phyloP scores from a whole-genome alignment of 2,888 invertebrate species.

The Hypselothyrea guttata region DNA sequence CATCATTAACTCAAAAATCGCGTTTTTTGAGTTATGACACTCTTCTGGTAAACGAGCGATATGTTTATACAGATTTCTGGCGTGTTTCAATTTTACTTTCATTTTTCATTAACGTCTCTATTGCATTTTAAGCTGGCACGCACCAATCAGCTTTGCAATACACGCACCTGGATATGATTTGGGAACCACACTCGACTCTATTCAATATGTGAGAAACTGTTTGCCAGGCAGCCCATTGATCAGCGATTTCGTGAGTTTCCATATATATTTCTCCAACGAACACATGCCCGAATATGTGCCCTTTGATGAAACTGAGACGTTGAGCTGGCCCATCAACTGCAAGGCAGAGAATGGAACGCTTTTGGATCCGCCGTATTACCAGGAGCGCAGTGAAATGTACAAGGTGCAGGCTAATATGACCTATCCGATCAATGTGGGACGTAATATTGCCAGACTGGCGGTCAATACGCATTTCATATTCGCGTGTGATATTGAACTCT shows the following conservation, averaged over 20 bases:
- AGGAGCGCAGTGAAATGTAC: conserved; percentile 84
- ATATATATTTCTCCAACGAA: conserved; percentile 85
- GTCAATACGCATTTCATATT: conserved; percentile 91
- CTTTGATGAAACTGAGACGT: conserved; percentile 51
- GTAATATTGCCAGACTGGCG: conserved; percentile 91
- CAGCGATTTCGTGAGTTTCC: conserved; percentile 85
- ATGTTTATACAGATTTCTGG: too few relatives aligned
- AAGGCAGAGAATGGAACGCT: conserved; percentile 10
- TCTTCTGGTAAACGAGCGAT: too few relatives aligned
- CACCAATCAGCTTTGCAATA: conserved; percentile 86
- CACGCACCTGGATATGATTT: conserved; percentile 86
- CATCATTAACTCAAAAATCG: too few relatives aligned
- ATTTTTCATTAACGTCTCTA: not conserved
- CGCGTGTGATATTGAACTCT: conserved; percentile 93
- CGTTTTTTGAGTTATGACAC: too few relatives aligned
- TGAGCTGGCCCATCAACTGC: conserved; percentile 61
- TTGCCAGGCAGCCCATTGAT: conserved; percentile 83
- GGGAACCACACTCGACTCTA: conserved; percentile 84
- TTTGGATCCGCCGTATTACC: conserved; percentile 55
- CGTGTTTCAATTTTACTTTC: too few relatives aligned
- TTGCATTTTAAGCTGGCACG: conserved; percentile 83
- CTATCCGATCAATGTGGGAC: conserved; percentile 93
- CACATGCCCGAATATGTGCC: conserved; percentile 84
- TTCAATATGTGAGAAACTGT: conserved; percentile 85
- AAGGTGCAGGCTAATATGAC: conserved; percentile 85